Base-by-base conservation (phyloP, 2,113 vertebrate genomes). In the Rostratula benghalensis region DNA sequence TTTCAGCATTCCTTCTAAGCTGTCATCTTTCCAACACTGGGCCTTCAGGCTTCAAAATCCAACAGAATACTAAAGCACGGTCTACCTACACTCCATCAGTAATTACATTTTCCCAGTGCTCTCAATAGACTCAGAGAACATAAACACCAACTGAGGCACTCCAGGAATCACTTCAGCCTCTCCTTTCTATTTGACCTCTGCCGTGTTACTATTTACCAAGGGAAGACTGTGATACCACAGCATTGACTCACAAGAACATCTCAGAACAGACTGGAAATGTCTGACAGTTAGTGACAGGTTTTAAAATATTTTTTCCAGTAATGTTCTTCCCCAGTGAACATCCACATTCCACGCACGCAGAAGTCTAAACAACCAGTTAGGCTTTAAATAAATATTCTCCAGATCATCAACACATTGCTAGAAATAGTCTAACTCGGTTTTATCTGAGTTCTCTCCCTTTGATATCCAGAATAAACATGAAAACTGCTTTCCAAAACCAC, bases 381-480 rank as follows among this genome's bases (percentile, higher is more conserved):
- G 31, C 64, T 81, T 60, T 30, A 61, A 43, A 71, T 50, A 63
- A 33, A 4, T 43, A 35, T 51, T 35, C 80, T 48, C 59, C 48
- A 51, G 20, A 48, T 51, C 15, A 4, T 13, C 24, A 35, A 60
- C 4, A 35, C 3, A 11, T 0, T 28, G 39, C 67, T 23, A 33
- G 46, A 17, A 71, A 71, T 0, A 30, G 5, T 0, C 33, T 30
- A 25, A 43, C 30, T 74, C 35, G 7, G 6, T 86, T 78, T 87
- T 6, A 74, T 56, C 0, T 3, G 39, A 71, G 67, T 45, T 83
- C 27, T 6, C 33, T 43, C 43, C 60, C 50, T 35, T 35, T 57
- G 16, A 14, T 74, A 77, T 2, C 17, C 83, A 31, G n/a, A 43
- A 46, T 11, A 56, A 46, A 35, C 13, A 6, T 0, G 15, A 90